Percentiles rank a stretch among this genome's conserved stretches.
Conservation (phyloP, 2,113 vertebrate genomes). For the Megalops atlanticus region DNA sequence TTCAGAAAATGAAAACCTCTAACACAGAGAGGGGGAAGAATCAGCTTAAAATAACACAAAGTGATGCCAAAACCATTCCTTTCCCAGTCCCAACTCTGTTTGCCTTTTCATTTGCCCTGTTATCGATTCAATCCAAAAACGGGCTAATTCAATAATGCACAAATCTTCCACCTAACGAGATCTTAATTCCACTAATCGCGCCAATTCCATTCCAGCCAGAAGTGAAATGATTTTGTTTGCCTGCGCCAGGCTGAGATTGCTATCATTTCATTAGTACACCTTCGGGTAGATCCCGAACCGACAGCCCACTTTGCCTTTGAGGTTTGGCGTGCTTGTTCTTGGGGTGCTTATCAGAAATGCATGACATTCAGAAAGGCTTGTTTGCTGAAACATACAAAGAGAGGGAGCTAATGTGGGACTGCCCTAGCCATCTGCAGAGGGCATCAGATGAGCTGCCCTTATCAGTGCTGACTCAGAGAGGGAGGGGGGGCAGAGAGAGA, state of each 20-base stretch:
- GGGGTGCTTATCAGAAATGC: neutral
- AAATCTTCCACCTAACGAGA: slow-evolving; percentile 19
- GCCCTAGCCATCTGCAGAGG: neutral
- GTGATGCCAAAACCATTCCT: neutral
- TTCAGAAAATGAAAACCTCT: too few relatives aligned
- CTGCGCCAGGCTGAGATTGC: slow-evolving; percentile 15
- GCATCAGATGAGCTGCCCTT: neutral
- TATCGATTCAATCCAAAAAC: slow-evolving; percentile 23
- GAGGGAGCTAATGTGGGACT: neutral
- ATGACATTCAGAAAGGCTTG: neutral
- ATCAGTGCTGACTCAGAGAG: neutral
- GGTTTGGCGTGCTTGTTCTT: slow-evolving; percentile 14
- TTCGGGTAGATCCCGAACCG: slow-evolving; percentile 18
- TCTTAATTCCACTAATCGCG: too few relatives aligned
- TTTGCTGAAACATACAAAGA: neutral
- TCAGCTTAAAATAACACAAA: slow-evolving; percentile 11
- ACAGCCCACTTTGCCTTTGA: slow-evolving; percentile 16
- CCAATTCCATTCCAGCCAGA: slow-evolving; percentile 31
- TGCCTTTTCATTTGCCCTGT: slow-evolving; percentile 16
- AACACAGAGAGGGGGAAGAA: too few relatives aligned
- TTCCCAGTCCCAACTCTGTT: too few relatives aligned
- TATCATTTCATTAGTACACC: slow-evolving; percentile 19
- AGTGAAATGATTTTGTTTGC: slow-evolving; percentile 18
- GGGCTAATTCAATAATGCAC: slow-evolving; percentile 35
- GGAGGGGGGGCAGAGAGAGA: neutral